Evolutionary conservation across 2,797 vertebrate species (phyloP).

Genomic region (Galaxias olidus): DNA sequence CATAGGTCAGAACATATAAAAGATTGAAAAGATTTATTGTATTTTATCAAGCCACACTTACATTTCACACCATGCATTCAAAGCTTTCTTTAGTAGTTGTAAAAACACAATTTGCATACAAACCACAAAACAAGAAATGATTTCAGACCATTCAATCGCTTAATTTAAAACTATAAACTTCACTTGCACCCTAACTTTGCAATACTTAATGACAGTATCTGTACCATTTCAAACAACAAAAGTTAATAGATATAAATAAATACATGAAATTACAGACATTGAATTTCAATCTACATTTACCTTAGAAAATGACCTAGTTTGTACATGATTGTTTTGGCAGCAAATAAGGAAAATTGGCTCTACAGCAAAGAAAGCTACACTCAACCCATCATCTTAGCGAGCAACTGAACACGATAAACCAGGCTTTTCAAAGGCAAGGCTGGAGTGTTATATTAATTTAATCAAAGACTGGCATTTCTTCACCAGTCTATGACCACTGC

Average conservation of each 20-base stretch:
- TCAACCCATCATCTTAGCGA: conserved; percentile 21
- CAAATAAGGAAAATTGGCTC: conserved; percentile 17
- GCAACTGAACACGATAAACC: conserved; percentile 20
- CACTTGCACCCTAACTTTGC: no score
- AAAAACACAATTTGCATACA: conserved; percentile 31
- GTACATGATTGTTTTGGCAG: conserved; percentile 22
- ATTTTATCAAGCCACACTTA: conserved; percentile 53
- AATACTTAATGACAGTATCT: conserved; percentile 7
- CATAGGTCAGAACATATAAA: neutral
- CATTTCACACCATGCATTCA: conserved; percentile 61
- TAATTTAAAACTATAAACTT: conserved; percentile 16
- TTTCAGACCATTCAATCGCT: conserved; percentile 40
- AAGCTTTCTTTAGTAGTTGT: conserved; percentile 20
- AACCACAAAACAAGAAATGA: conserved; percentile 46
- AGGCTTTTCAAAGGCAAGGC: conserved; percentile 6
- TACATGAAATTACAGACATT: conserved; percentile 37
- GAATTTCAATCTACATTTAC: conserved; percentile 21
- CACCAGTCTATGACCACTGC: conserved; percentile 18
- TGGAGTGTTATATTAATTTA: conserved; percentile 19
- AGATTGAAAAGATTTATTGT: neutral
- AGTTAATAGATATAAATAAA: conserved; percentile 50
- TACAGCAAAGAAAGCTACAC: conserved; percentile 25
- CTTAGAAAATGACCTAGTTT: conserved; percentile 10
- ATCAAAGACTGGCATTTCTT: neutral
- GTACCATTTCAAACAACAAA: conserved; percentile 34